Conservation (phyloP, 1,140 invertebrate species). For the Drosophila paulistorum region DNA sequence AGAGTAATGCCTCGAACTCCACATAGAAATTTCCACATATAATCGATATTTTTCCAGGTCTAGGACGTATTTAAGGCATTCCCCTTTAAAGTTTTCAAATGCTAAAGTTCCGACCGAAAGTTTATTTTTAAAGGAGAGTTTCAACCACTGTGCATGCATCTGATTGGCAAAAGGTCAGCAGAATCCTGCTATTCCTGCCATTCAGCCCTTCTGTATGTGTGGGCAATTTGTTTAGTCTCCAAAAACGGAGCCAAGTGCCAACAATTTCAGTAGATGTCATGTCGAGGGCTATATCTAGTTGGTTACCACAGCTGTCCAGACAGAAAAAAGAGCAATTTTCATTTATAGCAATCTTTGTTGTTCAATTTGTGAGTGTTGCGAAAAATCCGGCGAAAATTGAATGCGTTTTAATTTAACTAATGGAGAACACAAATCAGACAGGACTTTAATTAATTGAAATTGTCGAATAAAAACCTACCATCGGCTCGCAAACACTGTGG, state of each 20-base stretch:
- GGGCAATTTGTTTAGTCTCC: conserved; percentile 53
- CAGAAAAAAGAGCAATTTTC: conserved; percentile 41
- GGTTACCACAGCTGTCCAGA: conserved; percentile 19
- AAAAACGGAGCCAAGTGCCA: conserved; percentile 57
- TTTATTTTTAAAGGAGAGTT: neutral
- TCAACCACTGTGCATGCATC: neutral
- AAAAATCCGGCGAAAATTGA: neutral
- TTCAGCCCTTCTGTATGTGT: conserved; percentile 21
- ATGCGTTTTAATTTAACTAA: conserved; percentile 66
- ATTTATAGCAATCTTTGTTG: conserved; percentile 47
- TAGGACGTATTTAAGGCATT: too few species aligned
- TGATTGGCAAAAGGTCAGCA: conserved; percentile 24
- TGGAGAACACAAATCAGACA: conserved; percentile 63
- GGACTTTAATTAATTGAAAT: conserved; percentile 64
- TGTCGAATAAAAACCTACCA: conserved; percentile 17
- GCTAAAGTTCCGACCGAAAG: too few species aligned
- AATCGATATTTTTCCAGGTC: too few species aligned
- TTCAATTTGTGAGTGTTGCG: conserved; percentile 18
- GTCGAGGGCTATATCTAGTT: conserved; percentile 30
- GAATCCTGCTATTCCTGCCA: conserved; percentile 25
- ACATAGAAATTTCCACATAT: too few species aligned
- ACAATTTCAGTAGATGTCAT: conserved; percentile 37
- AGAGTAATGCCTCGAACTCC: too few species aligned
- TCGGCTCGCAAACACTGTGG: conserved; percentile 30
- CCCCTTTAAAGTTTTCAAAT: too few species aligned